Percentiles rank a stretch among this genome's conserved stretches.
These are phyloP conservation scores for Nannospalax galili DNA, from an alignment of 2,113 vertebrate species.

Conservation along the genomic window DNA sequence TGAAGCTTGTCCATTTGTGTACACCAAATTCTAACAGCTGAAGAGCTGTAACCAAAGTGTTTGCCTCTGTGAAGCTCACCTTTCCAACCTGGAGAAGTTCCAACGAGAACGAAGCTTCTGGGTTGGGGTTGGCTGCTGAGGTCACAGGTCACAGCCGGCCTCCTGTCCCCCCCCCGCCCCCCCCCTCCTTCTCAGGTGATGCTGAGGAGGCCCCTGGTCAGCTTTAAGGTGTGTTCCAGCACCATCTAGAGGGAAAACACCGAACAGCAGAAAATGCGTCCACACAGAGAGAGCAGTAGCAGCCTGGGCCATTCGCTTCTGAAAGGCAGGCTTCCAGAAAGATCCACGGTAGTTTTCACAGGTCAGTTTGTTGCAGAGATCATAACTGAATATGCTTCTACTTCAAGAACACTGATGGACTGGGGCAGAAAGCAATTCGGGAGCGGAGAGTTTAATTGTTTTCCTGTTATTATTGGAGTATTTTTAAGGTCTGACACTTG, in stretches of 20 bases:
- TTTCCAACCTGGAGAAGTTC: background rate
- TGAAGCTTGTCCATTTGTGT: background rate
- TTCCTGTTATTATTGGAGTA: too few relatives aligned
- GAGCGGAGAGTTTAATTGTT: background rate
- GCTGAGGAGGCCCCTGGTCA: background rate
- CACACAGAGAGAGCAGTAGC: too few relatives aligned
- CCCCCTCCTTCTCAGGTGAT: too few relatives aligned
- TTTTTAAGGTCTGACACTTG: background rate
- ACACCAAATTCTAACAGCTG: fast-evolving
- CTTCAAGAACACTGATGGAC: background rate
- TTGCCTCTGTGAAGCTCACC: too few relatives aligned
- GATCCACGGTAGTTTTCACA: background rate
- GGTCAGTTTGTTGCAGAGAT: background rate
- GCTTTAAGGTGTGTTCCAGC: background rate
- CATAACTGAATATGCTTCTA: background rate
- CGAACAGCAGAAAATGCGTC: background rate
- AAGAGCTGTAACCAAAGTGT: too few relatives aligned
- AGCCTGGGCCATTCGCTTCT: background rate
- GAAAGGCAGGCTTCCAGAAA: background rate
- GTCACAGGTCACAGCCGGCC: background rate
- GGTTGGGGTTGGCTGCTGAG: background rate
- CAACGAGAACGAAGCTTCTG: background rate
- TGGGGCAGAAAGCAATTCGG: background rate
- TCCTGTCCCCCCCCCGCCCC: too few relatives aligned
- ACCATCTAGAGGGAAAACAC: background rate